phyloP scores from a whole-genome alignment of 2,797 vertebrate genomes.

The Bradypus variegatus region DNA sequence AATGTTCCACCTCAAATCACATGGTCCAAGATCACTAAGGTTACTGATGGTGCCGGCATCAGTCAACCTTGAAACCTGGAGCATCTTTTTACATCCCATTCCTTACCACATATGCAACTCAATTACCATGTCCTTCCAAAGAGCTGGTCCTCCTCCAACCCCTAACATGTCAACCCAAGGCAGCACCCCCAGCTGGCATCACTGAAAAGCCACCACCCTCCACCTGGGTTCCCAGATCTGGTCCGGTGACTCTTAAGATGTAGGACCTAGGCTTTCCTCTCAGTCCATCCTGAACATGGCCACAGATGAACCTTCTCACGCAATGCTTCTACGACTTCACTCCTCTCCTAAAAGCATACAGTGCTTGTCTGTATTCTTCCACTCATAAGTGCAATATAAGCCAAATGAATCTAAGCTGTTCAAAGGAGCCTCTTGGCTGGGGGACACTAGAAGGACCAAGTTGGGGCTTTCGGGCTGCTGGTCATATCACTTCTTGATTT shows the following conservation, averaged over 20 bases:
- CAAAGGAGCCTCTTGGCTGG: neutral
- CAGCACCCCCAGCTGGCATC: neutral
- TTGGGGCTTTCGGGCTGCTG: neutral
- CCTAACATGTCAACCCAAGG: fast-evolving
- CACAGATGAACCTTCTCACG: neutral
- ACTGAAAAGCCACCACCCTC: too few relatives aligned
- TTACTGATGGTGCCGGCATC: neutral
- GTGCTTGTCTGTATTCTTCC: too few relatives aligned
- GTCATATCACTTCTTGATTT: neutral
- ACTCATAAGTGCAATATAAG: neutral
- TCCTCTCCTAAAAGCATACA: neutral
- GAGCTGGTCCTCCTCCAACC: neutral
- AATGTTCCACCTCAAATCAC: too few relatives aligned
- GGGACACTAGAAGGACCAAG: too few relatives aligned
- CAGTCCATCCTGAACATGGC: neutral
- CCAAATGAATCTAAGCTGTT: too few relatives aligned
- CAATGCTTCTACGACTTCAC: neutral
- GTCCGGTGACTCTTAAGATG: neutral
- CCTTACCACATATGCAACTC: too few relatives aligned
- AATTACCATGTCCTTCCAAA: neutral
- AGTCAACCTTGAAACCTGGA: neutral
- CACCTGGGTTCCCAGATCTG: neutral
- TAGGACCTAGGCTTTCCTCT: neutral
- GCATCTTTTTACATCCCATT: neutral
- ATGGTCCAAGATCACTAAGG: too few relatives aligned